These are phyloP conservation scores for Invenusta paracnida DNA, from an alignment of 2,888 invertebrate species.

Conservation along the genomic window DNA sequence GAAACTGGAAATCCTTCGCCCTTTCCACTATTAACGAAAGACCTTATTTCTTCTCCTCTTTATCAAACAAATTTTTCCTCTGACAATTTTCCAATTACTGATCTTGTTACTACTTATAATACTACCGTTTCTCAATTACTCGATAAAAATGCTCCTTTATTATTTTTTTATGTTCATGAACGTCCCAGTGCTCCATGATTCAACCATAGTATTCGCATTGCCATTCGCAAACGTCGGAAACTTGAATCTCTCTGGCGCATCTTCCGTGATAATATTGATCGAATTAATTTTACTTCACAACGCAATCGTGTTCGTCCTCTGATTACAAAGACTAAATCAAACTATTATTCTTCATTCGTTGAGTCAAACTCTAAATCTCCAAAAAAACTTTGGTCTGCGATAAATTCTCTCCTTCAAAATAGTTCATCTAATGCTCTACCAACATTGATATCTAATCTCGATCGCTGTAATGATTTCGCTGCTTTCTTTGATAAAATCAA, in stretches of 20 bases:
- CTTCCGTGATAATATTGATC: no score
- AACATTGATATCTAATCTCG: not conserved
- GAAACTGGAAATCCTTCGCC: not conserved
- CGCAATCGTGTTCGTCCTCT: not conserved
- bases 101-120: not conserved
- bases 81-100: not conserved
- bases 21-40: not conserved
- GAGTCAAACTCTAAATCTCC: not conserved
- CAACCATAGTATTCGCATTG: not conserved
- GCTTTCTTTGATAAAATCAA: not conserved
- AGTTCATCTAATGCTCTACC: not conserved
- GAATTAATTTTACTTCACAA: not conserved
- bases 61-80: not conserved
- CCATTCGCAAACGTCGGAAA: not conserved
- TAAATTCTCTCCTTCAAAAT: not conserved
- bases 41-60: not conserved
- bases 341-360: not conserved
- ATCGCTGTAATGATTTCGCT: not conserved
- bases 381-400: not conserved
- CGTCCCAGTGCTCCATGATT: not conserved
- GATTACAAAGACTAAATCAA: not conserved
- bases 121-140: not conserved
- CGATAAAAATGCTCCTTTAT: not conserved
- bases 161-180: not conserved
- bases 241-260: no score